phyloP scores from a whole-genome alignment of 2,888 invertebrate species.

The Drosophila recens region DNA sequence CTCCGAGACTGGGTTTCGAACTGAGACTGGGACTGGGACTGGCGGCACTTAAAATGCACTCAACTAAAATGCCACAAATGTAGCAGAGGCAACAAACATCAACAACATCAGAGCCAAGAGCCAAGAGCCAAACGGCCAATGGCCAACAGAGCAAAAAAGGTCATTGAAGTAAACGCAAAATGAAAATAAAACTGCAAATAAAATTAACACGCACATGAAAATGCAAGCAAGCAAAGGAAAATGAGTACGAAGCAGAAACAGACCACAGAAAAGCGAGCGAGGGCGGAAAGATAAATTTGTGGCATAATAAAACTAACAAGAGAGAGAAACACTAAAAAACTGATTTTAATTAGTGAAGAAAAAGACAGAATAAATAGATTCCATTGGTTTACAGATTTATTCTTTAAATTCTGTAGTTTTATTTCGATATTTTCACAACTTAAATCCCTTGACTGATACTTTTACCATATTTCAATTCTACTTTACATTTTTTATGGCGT shows the following conservation, averaged over 20 bases:
- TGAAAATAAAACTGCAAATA: constrained; percentile 66
- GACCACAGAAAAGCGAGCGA: background rate
- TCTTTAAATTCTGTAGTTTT: no score
- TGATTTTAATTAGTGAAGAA: no score
- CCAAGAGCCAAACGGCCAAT: constrained; percentile 36
- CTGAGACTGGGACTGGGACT: constrained; percentile 2
- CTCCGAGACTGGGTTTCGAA: background rate
- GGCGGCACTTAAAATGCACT: constrained; percentile 67
- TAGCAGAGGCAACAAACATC: constrained; percentile 46
- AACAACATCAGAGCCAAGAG: constrained; percentile 38
- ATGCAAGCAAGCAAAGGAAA: constrained; percentile 24
- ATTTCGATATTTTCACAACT: no score
- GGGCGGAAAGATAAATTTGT: background rate
- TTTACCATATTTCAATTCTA: no score
- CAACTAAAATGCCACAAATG: constrained; percentile 70
- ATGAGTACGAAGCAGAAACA: background rate
- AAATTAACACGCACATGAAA: constrained; percentile 66
- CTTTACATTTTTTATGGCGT: no score
- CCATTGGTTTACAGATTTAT: no score
- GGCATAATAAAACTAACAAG: background rate
- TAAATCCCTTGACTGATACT: no score
- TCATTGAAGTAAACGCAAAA: constrained; percentile 59
- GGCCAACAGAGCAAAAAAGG: constrained; percentile 55
- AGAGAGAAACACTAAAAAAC: background rate
- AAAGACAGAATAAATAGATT: no score